These are phyloP conservation scores for Paraescarpia echinospica DNA, from an alignment of 1,140 invertebrate genomes.

Conservation along the genomic window DNA sequence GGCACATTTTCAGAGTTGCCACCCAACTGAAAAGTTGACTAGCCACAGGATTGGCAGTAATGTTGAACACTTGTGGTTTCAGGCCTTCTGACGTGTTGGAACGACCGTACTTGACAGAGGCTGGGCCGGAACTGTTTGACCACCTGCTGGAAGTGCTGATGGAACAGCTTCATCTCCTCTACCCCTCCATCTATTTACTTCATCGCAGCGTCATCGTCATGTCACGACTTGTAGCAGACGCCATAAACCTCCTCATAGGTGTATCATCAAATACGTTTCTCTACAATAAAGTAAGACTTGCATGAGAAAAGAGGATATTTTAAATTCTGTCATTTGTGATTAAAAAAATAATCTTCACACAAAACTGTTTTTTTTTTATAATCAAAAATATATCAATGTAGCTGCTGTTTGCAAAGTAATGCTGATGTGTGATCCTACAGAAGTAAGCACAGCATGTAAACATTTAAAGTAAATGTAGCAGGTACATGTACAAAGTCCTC, in stretches of 20 bases:
- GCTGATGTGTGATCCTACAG: no score
- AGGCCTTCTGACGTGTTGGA: constrained; percentile 38
- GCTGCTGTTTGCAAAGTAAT: no score
- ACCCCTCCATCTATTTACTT: constrained; percentile 16
- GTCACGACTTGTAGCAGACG: constrained; percentile 36
- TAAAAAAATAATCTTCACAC: not conserved
- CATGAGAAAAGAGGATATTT: not conserved
- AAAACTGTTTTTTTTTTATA: not conserved
- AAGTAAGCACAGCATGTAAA: no score
- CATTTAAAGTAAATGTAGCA: no score
- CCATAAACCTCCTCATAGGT: constrained; percentile 42
- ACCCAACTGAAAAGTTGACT: no score
- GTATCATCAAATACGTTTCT: constrained; percentile 40
- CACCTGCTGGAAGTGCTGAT: constrained; percentile 32
- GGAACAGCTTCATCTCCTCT: constrained; percentile 31
- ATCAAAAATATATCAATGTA: not conserved
- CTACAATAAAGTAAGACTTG: constrained; percentile 27
- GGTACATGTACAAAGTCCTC: no score
- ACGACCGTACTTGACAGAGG: constrained; percentile 45
- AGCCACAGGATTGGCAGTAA: not conserved
- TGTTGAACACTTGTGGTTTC: not conserved
- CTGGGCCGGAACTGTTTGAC: constrained; percentile 41
- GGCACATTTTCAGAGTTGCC: no score
- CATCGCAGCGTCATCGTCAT: constrained; percentile 26
- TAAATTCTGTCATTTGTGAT: not conserved